A percentile compares a stretch with the other conserved stretches of the same genome.
Conservation (phyloP, 2,797 vertebrate genomes). For the Buphagus erythrorhynchus region DNA sequence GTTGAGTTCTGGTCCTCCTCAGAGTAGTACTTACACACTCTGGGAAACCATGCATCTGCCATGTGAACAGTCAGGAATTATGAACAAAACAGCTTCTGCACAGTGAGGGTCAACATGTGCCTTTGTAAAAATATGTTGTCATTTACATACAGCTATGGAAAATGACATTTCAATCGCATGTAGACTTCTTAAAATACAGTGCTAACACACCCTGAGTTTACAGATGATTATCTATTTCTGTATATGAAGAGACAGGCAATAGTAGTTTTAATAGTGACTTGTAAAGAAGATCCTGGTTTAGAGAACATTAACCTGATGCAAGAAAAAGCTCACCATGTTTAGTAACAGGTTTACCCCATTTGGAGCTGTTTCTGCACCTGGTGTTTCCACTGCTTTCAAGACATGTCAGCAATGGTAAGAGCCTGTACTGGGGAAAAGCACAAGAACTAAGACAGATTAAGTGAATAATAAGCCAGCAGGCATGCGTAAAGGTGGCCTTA, state of each 20-base stretch:
- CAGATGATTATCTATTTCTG: not conserved
- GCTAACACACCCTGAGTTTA: not conserved
- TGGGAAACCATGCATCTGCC: not conserved
- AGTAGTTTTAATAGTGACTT: not conserved
- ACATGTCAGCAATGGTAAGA: not conserved
- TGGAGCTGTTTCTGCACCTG: not conserved
- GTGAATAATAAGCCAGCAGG: not conserved
- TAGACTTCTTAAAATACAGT: not conserved
- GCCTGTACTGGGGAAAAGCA: not conserved
- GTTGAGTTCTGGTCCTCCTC: not conserved
- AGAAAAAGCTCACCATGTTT: not conserved
- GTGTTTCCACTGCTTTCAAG: not conserved
- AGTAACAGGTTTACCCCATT: not conserved
- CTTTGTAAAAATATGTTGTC: not conserved
- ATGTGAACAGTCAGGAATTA: not conserved
- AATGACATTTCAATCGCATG: not conserved
- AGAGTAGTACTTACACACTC: not conserved
- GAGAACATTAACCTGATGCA: not conserved
- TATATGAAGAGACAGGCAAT: not conserved
- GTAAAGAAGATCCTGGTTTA: not conserved
- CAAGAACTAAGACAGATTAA: not conserved
- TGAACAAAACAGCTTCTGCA: not conserved
- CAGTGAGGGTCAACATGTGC: not conserved
- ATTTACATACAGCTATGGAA: accelerated
- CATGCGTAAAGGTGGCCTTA: not conserved